These are phyloP conservation scores for Lepidochitona cinerea DNA, from an alignment of 2,888 invertebrate species.

Conservation along the genomic window DNA sequence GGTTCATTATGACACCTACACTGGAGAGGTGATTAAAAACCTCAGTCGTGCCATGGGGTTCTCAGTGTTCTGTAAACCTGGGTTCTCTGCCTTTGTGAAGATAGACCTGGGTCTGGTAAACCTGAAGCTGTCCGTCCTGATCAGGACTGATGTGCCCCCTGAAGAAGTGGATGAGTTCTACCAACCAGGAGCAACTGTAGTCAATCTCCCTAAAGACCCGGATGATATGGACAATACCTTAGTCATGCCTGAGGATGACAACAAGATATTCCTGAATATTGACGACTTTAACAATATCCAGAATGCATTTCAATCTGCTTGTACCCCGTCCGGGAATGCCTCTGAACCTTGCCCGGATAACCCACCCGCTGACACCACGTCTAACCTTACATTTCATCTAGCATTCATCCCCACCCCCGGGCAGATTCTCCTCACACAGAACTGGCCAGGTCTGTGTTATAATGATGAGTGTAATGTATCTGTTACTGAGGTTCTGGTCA, in stretches of 20 bases:
- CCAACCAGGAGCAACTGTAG: not conserved
- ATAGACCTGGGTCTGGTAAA: not conserved
- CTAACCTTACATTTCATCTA: not conserved
- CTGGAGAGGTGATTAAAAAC: not conserved
- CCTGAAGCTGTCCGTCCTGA: not conserved
- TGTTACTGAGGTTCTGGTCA: not conserved
- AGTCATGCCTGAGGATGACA: not conserved
- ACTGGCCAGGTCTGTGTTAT: not conserved
- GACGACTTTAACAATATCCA: not conserved
- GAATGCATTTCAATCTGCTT: too few relatives aligned
- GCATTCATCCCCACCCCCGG: not conserved
- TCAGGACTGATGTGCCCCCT: not conserved
- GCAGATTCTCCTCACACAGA: not conserved
- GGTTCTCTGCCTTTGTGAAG: not conserved
- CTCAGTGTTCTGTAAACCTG: not conserved
- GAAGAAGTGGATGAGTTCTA: not conserved
- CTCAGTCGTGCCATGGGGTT: not conserved
- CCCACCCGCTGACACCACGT: not conserved
- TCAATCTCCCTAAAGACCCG: not conserved
- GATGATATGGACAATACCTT: not conserved
- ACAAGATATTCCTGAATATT: not conserved
- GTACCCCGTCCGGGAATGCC: too few relatives aligned
- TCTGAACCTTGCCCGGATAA: not conserved
- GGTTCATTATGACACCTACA: not conserved
- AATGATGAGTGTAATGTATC: not conserved